Percentiles rank a stretch among this genome's conserved stretches.
Evolutionary conservation across 2,113 vertebrate genomes (phyloP).

Genomic region (Osmerus eperlanus): DNA sequence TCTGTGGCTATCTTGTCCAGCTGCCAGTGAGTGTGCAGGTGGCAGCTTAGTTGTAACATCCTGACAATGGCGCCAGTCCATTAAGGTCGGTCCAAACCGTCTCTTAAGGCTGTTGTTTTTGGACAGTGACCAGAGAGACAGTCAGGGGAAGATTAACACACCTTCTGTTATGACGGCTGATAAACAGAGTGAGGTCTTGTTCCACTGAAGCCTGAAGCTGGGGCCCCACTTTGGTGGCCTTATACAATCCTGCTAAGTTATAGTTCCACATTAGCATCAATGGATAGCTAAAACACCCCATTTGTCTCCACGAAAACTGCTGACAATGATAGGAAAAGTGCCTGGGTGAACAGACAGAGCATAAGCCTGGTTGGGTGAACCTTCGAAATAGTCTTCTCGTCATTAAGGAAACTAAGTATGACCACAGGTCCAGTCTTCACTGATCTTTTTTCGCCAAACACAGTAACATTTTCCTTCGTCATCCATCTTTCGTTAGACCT

Average conservation of each 20-base stretch:
- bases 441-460: constrained; percentile 4
- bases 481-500: constrained; percentile 12
- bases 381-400: not conserved
- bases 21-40: constrained; percentile 4
- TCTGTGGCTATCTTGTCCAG: not conserved
- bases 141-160: not conserved
- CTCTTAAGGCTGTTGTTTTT: not conserved
- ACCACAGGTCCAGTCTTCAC: not conserved
- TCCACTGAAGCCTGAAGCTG: constrained; percentile 21
- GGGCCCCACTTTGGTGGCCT: not conserved
- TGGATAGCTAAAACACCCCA: not conserved
- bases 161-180: constrained; percentile 17
- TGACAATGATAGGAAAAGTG: too few relatives aligned
- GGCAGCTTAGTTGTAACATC: not conserved
- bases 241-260: not conserved
- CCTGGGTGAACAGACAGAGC: too few relatives aligned
- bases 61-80: not conserved
- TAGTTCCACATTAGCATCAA: not conserved
- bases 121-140: constrained; percentile 4
- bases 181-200: constrained; percentile 17
- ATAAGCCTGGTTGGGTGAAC: not conserved
- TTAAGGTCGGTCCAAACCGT: not conserved
- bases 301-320: not conserved
- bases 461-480: not conserved
- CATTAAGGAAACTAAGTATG: not conserved